Base-by-base conservation (phyloP, 1,140 invertebrate species). In the Chelonus insularis region DNA sequence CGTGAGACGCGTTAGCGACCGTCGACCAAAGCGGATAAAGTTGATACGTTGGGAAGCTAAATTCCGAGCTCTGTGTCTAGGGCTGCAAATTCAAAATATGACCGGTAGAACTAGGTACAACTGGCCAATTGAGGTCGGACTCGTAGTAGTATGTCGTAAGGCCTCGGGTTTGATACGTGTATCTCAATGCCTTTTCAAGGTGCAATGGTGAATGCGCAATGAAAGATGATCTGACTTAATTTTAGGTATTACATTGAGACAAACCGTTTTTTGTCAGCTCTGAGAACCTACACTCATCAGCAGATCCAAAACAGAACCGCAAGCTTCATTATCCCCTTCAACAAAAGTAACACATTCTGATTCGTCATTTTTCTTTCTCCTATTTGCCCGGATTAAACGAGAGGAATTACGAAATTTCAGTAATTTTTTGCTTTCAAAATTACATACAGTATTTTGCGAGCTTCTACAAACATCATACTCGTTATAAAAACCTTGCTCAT, bases 371-470 rank as follows among this genome's bases (percentile, higher is more conserved):
- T 39, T 48, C 8, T 16, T 18, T 12, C 34, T 54, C 12, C 66
- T 61, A 25, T 68, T 68, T 45, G 55, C 6, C 12, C 58, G 23
- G 6, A 2, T 34, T 2, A 55, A 1, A 0, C 34, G 57, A 8
- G 20, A 8, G 9, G 57, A 39, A 6, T 68, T 55, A 20, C 55
- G 61, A 8, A 60, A 57, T 6, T 59, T 34, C 4, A 68, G 8
- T n/a, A 68, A 41, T 34, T 54, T 62, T 21, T 43, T 41, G 8
- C 63, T 63, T n/a, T n/a, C n/a, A n/a, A n/a, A n/a, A n/a, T n/a
- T n/a, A n/a, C n/a, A n/a, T n/a, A n/a, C 36, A 48, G 59, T 36
- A 25, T 66, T 60, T 16, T 57, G 20, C 0, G 57, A n/a, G n/a
- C n/a, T 57, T 12, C 51, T 52, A 32, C n/a, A 52, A 1, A 29